A percentile compares a stretch with the other conserved stretches of the same genome.
Evolutionary conservation across 2,113 vertebrate species (phyloP).

Genomic region (Tachycineta bicolor): DNA sequence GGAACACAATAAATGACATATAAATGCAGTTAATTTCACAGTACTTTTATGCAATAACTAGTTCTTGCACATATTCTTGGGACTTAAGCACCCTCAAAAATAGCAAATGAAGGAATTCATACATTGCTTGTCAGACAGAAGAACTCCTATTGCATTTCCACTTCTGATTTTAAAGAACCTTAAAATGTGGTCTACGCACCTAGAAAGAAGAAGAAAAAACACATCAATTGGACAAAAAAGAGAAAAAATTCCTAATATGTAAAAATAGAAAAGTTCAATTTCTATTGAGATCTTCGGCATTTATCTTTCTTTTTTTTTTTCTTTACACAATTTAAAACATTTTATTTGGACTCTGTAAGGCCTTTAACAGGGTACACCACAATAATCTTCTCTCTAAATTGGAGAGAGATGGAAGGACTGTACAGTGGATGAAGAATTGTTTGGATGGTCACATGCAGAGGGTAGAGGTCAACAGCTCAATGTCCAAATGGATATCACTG

Average conservation of each 20-base stretch:
- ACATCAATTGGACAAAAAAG: background rate
- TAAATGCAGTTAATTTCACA: background rate
- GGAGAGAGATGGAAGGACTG: too few relatives aligned
- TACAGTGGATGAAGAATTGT: background rate
- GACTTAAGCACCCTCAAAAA: background rate
- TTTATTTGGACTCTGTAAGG: background rate
- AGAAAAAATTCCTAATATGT: background rate
- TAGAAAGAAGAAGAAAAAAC: background rate
- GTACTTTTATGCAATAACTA: background rate
- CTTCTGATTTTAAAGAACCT: background rate
- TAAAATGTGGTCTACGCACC: background rate
- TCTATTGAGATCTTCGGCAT: background rate
- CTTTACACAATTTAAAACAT: background rate
- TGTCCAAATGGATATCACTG: background rate
- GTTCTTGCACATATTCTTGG: background rate
- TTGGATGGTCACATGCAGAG: background rate
- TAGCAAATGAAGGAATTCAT: background rate
- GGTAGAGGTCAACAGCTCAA: background rate
- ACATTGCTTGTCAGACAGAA: background rate
- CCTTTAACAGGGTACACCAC: background rate
- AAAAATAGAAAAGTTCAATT: background rate
- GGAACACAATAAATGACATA: background rate
- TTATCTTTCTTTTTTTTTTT: background rate
- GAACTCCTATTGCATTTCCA: background rate
- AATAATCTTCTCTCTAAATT: background rate